Conservation (phyloP, 1,140 invertebrate species). For the Bombus affinis region DNA sequence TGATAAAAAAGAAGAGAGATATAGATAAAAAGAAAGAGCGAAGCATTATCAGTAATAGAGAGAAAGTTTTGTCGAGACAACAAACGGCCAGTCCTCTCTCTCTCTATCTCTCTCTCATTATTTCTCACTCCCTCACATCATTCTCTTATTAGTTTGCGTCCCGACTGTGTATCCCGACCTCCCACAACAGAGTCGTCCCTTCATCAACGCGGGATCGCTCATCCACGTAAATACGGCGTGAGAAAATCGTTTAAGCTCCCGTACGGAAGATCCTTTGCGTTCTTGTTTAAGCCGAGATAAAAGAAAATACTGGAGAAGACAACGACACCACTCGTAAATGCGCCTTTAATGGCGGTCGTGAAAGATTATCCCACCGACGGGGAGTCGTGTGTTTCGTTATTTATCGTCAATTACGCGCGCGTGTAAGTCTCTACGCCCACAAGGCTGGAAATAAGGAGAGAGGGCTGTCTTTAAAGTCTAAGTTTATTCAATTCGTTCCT, state of each 20-base stretch:
- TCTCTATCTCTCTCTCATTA: too few species aligned
- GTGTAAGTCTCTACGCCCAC: not conserved
- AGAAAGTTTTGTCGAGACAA: constrained; percentile 30
- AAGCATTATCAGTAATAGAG: constrained; percentile 38
- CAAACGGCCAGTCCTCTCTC: not conserved
- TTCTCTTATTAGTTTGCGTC: constrained; percentile 52
- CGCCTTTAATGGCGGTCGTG: constrained; percentile 56
- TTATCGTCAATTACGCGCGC: constrained; percentile 44
- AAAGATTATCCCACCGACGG: constrained; percentile 53
- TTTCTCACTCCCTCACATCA: constrained; percentile 1
- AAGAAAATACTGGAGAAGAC: constrained; percentile 59
- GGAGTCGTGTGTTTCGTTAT: constrained; percentile 38
- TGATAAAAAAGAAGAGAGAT: not conserved
- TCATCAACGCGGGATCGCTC: constrained; percentile 51
- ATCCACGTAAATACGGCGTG: constrained; percentile 67
- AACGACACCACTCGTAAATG: constrained; percentile 46
- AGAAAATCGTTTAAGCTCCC: constrained; percentile 67
- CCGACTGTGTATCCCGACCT: constrained; percentile 36
- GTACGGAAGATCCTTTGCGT: constrained; percentile 64
- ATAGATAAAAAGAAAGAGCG: not conserved
- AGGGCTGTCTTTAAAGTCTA: not conserved
- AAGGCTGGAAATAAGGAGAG: not conserved
- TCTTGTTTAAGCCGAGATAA: constrained; percentile 68
- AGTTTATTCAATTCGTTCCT: constrained; percentile 11
- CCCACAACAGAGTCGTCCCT: constrained; percentile 18